A percentile compares a stretch with the other conserved stretches of the same genome.
These are phyloP conservation scores for Falco punctatus DNA, from an alignment of 2,113 vertebrate genomes.

Conservation along the genomic window DNA sequence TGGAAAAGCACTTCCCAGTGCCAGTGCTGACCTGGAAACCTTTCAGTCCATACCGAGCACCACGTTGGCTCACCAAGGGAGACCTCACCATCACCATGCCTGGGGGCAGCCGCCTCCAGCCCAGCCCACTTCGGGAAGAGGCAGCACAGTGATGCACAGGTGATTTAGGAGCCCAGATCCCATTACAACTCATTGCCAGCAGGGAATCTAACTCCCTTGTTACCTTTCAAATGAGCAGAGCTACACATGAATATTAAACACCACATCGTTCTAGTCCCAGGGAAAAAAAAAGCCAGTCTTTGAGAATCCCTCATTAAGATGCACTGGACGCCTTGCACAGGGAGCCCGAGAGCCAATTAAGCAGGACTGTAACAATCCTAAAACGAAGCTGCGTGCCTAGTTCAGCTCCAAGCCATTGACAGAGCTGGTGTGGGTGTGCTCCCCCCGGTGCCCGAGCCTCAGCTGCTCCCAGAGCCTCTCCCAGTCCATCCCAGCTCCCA, in stretches of 20 bases:
- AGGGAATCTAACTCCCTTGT: slow-evolving; percentile 53
- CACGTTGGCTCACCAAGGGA: not conserved
- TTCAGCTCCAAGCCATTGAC: not conserved
- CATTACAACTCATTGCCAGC: slow-evolving; percentile 14
- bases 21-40: not conserved
- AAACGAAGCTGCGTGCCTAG: not conserved
- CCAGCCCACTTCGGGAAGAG: not conserved
- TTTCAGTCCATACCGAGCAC: not conserved
- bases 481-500: not conserved
- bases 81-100: accelerated
- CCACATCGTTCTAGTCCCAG: slow-evolving; percentile 7
- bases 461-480: not conserved
- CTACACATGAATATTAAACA: slow-evolving; percentile 65
- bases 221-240: slow-evolving; percentile 55
- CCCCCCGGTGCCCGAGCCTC: accelerated
- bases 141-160: not conserved
- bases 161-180: slow-evolving; percentile 49
- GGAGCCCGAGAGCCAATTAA: slow-evolving; percentile 58
- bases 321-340: slow-evolving; percentile 29
- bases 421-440: not conserved
- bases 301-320: slow-evolving; percentile 65
- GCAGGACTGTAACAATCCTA: slow-evolving; percentile 5
- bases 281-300: slow-evolving; percentile 41
- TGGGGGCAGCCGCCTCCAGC: not conserved
- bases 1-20: not conserved